A percentile compares a stretch with the other conserved stretches of the same genome.
Conservation (phyloP, 2,888 invertebrate species). For the Bimastos eiseni region DNA sequence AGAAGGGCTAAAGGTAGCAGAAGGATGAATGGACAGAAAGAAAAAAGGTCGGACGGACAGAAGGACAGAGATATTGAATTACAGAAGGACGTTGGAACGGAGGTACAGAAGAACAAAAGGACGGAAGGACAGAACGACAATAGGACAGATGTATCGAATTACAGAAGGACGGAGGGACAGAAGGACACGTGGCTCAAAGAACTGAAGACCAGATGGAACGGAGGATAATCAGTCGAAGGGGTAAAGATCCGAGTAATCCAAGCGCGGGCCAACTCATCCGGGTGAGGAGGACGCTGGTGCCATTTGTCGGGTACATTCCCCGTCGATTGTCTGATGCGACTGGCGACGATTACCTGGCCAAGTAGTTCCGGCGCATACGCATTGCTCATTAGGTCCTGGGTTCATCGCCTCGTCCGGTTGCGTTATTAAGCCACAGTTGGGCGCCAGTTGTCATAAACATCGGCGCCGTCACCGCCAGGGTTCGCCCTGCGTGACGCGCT, state of each 20-base stretch:
- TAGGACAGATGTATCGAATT: too few relatives aligned
- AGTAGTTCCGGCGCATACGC: constrained; percentile 13
- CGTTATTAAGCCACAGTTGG: not conserved
- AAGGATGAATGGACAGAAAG: too few relatives aligned
- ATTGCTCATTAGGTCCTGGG: not conserved
- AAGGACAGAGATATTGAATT: too few relatives aligned
- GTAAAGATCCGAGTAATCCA: not conserved
- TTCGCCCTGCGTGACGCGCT: not conserved
- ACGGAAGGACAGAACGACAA: too few relatives aligned
- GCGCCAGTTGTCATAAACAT: not conserved
- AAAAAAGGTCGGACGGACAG: too few relatives aligned
- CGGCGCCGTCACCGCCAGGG: not conserved
- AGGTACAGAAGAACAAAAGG: too few relatives aligned
- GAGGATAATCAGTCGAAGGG: not conserved
- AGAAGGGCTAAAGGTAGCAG: too few relatives aligned
- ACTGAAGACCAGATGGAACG: not conserved
- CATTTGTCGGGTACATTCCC: constrained; percentile 13
- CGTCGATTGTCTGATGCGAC: not conserved
- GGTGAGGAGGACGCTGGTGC: not conserved
- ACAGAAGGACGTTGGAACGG: too few relatives aligned
- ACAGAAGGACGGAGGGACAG: too few relatives aligned
- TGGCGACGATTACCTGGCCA: not conserved
- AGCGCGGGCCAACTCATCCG: not conserved
- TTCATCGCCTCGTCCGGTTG: not conserved
- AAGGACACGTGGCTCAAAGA: too few relatives aligned